Evolutionary conservation across 2,113 vertebrate species (phyloP).

Genomic region (Numida meleagris): DNA sequence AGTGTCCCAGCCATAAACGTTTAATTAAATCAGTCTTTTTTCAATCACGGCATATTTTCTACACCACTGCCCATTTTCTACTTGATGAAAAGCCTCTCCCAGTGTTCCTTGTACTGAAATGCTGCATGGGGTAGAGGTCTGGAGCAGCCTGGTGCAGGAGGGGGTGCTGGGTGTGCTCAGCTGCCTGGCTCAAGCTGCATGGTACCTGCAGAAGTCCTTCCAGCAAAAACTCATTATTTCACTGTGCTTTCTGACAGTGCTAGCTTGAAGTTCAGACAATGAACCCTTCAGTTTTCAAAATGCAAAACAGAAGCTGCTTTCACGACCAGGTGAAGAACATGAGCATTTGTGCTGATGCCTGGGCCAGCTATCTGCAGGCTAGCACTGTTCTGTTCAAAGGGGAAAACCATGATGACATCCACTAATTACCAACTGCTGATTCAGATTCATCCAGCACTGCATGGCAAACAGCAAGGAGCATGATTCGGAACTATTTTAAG

Average conservation of each 20-base stretch:
- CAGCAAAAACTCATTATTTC: background rate
- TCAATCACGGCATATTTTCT: constrained; percentile 22
- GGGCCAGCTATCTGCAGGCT: background rate
- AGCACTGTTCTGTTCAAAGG: background rate
- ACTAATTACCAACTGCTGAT: background rate
- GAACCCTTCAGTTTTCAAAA: background rate
- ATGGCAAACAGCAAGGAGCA: background rate
- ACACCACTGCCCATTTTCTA: constrained; percentile 4
- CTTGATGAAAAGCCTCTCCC: constrained; percentile 17
- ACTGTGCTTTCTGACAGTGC: background rate
- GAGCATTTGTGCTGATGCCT: background rate
- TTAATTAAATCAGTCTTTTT: constrained; percentile 52
- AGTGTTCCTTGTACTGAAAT: background rate
- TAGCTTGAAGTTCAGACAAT: background rate
- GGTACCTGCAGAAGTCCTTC: background rate
- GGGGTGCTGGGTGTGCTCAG: background rate
- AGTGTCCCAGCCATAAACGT: background rate
- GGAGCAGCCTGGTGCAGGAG: background rate
- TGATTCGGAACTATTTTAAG: background rate
- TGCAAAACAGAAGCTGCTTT: background rate
- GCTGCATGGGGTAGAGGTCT: background rate
- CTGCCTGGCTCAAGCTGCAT: background rate
- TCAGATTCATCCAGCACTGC: background rate
- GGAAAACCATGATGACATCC: background rate
- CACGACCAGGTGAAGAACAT: background rate